A percentile compares a stretch with the other conserved stretches of the same genome.
Conservation (phyloP, 2,797 vertebrate species). For the Taenioides sp. region DNA sequence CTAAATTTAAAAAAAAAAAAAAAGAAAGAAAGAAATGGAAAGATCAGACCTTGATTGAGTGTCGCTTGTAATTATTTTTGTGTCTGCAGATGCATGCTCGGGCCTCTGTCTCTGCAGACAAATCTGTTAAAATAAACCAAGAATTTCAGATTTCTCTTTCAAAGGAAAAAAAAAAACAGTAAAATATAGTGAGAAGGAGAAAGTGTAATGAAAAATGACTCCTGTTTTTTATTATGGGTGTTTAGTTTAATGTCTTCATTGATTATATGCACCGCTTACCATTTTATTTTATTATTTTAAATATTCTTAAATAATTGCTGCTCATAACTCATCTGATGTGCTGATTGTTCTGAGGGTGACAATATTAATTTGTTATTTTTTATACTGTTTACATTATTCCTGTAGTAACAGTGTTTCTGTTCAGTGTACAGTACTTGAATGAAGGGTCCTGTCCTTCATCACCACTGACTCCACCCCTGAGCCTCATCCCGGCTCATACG, state of each 20-base stretch:
- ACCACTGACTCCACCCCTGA: slow-evolving; percentile 83
- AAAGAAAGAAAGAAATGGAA: background rate
- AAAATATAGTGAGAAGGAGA: background rate
- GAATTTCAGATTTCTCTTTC: background rate
- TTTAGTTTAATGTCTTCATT: background rate
- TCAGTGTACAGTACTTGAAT: slow-evolving; percentile 77
- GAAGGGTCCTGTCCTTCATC: slow-evolving; percentile 69
- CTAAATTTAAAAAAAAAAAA: no score
- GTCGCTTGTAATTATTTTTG: no score
- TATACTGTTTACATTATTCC: background rate
- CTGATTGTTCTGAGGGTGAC: background rate
- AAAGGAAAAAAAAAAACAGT: background rate
- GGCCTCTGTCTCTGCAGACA: background rate
- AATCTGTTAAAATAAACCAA: background rate
- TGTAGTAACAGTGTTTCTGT: slow-evolving; percentile 2
- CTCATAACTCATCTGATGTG: no score
- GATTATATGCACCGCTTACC: no score
- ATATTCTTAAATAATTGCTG: no score
- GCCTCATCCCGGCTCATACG: slow-evolving; percentile 23
- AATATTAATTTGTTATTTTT: background rate
- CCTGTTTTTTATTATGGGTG: background rate
- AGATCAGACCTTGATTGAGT: no score
- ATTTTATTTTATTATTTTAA: no score
- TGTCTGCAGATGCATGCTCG: background rate
- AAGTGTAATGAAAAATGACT: background rate